These are phyloP conservation scores for Isichthys henryi DNA, from an alignment of 2,113 vertebrate genomes.

Conservation along the genomic window DNA sequence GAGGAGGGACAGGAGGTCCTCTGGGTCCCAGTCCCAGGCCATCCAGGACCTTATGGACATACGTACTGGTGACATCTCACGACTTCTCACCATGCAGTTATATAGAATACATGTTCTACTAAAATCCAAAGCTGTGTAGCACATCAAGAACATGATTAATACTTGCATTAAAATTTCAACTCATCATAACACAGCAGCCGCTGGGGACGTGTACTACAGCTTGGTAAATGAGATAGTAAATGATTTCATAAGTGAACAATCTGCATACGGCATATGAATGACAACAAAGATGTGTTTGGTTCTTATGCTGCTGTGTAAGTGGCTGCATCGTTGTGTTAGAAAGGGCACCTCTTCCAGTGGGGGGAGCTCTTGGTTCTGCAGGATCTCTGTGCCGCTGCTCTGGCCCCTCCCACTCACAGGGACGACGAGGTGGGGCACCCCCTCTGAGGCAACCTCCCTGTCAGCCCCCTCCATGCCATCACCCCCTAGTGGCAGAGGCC, in stretches of 20 bases:
- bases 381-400: constrained; percentile 38
- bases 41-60: constrained; percentile 65
- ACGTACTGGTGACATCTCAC: background rate
- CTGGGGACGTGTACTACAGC: background rate
- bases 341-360: constrained; percentile 54
- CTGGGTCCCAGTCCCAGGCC: constrained; percentile 63
- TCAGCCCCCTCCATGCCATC: constrained; percentile 24
- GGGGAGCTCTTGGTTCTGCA: constrained; percentile 58
- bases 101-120: background rate
- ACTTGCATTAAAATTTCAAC: background rate
- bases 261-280: background rate
- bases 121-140: background rate
- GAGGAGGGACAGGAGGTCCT: constrained; percentile 61
- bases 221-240: background rate
- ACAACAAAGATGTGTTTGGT: background rate
- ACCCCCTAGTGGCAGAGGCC: background rate
- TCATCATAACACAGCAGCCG: background rate
- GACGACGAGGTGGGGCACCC: constrained; percentile 65
- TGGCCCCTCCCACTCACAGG: constrained; percentile 42
- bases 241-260: background rate
- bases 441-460: constrained; percentile 25
- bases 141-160: background rate
- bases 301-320: background rate
- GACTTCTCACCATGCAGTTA: background rate
- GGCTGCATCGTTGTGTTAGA: background rate